Evolutionary conservation across 2,113 vertebrate genomes (phyloP), one percentile per base, ranked within the genome.

Genomic region (Myrmecobius fasciatus): DNA sequence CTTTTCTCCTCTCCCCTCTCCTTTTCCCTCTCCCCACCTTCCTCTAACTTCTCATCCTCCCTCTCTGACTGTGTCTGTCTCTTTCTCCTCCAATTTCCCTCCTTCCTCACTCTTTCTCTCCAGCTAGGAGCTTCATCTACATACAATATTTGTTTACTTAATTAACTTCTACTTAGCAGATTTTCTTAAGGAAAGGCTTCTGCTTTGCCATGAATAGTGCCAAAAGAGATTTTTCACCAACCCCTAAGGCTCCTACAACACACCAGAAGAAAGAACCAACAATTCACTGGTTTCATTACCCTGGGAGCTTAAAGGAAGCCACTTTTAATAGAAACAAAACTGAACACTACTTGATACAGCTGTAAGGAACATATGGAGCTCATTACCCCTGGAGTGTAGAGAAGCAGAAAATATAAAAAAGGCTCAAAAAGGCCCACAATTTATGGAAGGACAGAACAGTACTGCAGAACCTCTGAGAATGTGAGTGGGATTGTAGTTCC

Each of bases 141-240:
- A 8, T 83, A 83, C n/a, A 83, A 83, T 83, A 83, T 83, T 83
- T 53, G 94, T 89, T 96, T 92, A 96, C 53, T 53, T 88, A 52
- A 67, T 95, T 97, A 89, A 91, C 52, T 92, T 96, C 25, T 46
- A 92, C 0, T 8, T 31, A 91, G 49, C 90, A 25, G 31, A 31
- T 92, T 54, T 95, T 95, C 95, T 60, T 95, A 54, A 93, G 92
- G 89, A 96, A 93, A 51, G 92, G 51, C 67, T 43, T 83, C n/a
- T 83, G 22, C 52, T 89, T 53, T 93, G 43, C 24, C 31, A 47
- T 52, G 91, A 95, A 60, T 25, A 91, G 93, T 43, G 96, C 88
- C 43, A 95, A 90, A 91, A 91, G 89, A 95, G n/a, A 52, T 43
- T 91, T 93, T 91, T 95, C 83, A 9, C 60, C n/a, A 89, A 94